Conservation (phyloP, 1,140 invertebrate species). For the Plectrocnemia conspersa region DNA sequence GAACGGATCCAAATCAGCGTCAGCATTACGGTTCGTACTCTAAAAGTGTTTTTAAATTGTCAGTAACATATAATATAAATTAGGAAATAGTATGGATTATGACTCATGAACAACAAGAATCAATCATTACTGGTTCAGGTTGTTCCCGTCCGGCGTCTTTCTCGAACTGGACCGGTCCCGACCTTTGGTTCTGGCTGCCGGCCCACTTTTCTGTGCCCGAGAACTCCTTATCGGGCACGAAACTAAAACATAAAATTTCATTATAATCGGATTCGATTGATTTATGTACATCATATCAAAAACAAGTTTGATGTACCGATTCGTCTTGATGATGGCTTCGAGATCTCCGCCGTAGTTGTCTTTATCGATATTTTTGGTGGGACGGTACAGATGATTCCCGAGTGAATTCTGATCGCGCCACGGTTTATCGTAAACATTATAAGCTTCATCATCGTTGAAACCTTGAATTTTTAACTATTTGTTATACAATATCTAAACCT, state of each 20-base stretch:
- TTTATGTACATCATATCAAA: background rate
- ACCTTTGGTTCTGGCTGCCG: constrained; percentile 55
- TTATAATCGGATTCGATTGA: background rate
- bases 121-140: constrained; percentile 12
- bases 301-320: constrained; percentile 54
- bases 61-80: no score
- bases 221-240: constrained; percentile 96
- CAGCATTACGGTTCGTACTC: constrained; percentile 36
- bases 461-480: constrained; percentile 51
- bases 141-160: constrained; percentile 59
- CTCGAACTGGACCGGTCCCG: constrained; percentile 95
- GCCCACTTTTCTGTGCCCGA: constrained; percentile 76
- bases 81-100: no score
- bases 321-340: constrained; percentile 82
- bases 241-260: constrained; percentile 53
- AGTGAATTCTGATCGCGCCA: constrained; percentile 81
- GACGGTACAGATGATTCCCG: constrained; percentile 88
- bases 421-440: constrained; percentile 96
- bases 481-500: no score
- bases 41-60: no score
- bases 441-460: constrained; percentile 96
- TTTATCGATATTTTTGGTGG: constrained; percentile 82
- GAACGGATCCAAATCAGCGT: constrained; percentile 88
- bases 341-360: constrained; percentile 89
- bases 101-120: constrained; percentile 1